Evolutionary conservation across 1,140 invertebrate species (phyloP).

Genomic region (Pseudomyrmex flavicornis): DNA sequence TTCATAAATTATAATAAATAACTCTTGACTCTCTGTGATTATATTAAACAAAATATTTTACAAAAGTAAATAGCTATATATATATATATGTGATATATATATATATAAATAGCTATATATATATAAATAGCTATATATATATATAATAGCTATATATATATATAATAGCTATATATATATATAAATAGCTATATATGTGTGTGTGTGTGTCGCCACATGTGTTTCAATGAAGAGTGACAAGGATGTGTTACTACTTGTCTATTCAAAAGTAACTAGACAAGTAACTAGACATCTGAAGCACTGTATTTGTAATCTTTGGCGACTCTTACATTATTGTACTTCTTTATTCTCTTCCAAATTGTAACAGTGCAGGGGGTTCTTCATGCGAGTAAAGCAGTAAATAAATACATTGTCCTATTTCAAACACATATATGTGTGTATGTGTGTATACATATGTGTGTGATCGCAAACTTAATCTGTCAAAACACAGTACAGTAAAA

Average conservation of each 20-base stretch:
- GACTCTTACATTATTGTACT: conserved; percentile 54
- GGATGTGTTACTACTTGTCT: conserved; percentile 69
- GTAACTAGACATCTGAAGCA: conserved; percentile 74
- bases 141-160: too few species aligned
- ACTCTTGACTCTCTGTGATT: conserved; percentile 75
- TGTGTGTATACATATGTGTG: too few species aligned
- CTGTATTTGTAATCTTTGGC: conserved; percentile 63
- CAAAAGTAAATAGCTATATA: conserved; percentile 80
- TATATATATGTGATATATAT: too few species aligned
- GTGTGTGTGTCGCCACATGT: conserved; percentile 68
- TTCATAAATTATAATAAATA: conserved; percentile 85
- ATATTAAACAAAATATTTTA: conserved; percentile 82
- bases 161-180: too few species aligned
- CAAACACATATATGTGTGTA: neutral
- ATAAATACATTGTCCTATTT: conserved; percentile 10
- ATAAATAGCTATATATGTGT: too few species aligned
- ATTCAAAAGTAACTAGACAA: conserved; percentile 76
- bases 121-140: too few species aligned
- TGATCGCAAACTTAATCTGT: too few species aligned
- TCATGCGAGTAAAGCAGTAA: conserved; percentile 31
- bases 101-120: too few species aligned
- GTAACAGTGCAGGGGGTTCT: neutral
- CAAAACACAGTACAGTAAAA: neutral
- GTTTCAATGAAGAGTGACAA: conserved; percentile 66
- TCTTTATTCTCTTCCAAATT: conserved; percentile 49